A percentile compares a stretch with the other conserved stretches of the same genome.
Evolutionary conservation across 1,140 invertebrate genomes (phyloP).

Genomic region (Cheumatopsyche charites): DNA sequence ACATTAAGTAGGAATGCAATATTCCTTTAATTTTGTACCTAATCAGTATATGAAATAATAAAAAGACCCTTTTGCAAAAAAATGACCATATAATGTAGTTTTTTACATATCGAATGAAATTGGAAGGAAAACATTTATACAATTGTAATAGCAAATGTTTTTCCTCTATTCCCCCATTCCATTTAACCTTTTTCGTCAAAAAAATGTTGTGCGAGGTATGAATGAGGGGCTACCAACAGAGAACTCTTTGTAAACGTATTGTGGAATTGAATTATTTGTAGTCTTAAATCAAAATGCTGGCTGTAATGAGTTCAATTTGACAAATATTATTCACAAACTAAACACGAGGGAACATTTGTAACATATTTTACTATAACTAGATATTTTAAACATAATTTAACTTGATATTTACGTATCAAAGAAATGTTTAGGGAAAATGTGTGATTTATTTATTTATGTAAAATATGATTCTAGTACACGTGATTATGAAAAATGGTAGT

Average conservation of each 20-base stretch:
- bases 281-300: constrained; percentile 1
- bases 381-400: constrained; percentile 46
- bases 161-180: neutral
- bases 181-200: constrained; percentile 2
- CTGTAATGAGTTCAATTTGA: constrained; percentile 27
- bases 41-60: constrained; percentile 5
- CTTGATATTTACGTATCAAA: constrained; percentile 44
- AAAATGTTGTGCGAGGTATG: neutral
- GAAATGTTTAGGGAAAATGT: constrained; percentile 41
- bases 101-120: constrained; percentile 32
- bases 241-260: neutral
- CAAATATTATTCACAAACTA: constrained; percentile 43
- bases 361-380: constrained; percentile 49
- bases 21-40: constrained; percentile 17
- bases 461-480: neutral
- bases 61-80: constrained; percentile 9
- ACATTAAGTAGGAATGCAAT: constrained; percentile 7
- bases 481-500: neutral
- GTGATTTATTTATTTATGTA: constrained; percentile 36
- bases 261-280: constrained; percentile 29
- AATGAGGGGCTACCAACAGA: too few relatives aligned
- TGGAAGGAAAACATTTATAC: too few relatives aligned
- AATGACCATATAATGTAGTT: constrained; percentile 34
- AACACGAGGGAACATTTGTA: constrained; percentile 49
- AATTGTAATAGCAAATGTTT: too few relatives aligned